Evolutionary conservation across 2,113 vertebrate genomes (phyloP).

Genomic region (Chascanopsetta lugubris): DNA sequence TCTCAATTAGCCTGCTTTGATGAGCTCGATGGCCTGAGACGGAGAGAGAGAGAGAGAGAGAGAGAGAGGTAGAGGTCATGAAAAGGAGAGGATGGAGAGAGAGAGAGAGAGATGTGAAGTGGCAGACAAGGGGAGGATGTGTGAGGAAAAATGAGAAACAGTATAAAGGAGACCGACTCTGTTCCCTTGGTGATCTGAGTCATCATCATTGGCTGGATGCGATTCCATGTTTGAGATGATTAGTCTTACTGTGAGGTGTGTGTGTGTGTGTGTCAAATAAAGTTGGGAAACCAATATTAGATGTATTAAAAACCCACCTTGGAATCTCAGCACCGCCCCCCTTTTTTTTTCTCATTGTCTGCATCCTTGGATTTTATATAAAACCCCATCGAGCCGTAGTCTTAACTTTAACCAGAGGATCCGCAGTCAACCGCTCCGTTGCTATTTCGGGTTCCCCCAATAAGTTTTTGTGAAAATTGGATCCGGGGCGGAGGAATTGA

Average conservation of each 20-base stretch:
- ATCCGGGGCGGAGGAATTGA: slow-evolving; percentile 62
- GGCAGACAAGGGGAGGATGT: slow-evolving; percentile 3
- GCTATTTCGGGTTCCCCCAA: slow-evolving; percentile 67
- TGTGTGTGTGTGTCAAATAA: slow-evolving; percentile 35
- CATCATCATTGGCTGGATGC: slow-evolving; percentile 54
- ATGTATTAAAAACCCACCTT: slow-evolving; percentile 18
- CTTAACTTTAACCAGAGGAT: slow-evolving; percentile 46
- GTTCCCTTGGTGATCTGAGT: slow-evolving; percentile 72
- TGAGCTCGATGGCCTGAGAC: slow-evolving; percentile 52
- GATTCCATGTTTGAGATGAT: slow-evolving; percentile 46
- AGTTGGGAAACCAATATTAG: slow-evolving; percentile 32
- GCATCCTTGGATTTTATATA: slow-evolving; percentile 1
- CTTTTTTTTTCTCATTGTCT: slow-evolving; percentile 3
- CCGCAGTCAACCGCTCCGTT: slow-evolving; percentile 40
- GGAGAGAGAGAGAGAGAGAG: not conserved
- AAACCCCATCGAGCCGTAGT: slow-evolving; percentile 8
- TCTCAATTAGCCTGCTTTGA: slow-evolving; percentile 43
- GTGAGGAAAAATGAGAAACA: slow-evolving; percentile 24
- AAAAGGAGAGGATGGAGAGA: slow-evolving; percentile 13
- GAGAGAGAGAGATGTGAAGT: not conserved
- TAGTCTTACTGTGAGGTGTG: slow-evolving; percentile 37
- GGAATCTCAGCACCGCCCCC: slow-evolving; percentile 11
- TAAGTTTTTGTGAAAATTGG: slow-evolving; percentile 65
- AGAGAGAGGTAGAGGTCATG: slow-evolving; percentile 15
- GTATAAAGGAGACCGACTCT: slow-evolving; percentile 37